Evolutionary conservation across 2,797 vertebrate species (phyloP).

Genomic region (Tokudaia muenninki): DNA sequence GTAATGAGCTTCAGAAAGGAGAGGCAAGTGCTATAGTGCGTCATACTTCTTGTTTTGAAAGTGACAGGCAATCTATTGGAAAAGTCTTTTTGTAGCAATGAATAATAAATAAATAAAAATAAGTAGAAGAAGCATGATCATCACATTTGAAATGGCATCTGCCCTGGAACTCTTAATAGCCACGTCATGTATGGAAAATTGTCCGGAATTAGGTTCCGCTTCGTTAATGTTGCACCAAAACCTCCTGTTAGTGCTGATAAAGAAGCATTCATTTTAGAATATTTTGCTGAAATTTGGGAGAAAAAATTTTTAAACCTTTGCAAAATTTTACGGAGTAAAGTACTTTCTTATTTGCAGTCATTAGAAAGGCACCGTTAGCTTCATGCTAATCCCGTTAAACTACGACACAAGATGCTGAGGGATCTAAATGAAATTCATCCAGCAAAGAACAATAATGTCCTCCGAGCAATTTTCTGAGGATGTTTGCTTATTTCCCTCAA

Average conservation of each 20-base stretch:
- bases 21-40: slow-evolving; percentile 87
- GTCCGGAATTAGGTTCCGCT: not conserved
- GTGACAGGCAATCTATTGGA: slow-evolving; percentile 82
- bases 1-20: slow-evolving; percentile 89
- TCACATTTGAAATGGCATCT: slow-evolving; percentile 70
- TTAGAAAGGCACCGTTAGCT: slow-evolving; percentile 73
- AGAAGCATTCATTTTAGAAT: slow-evolving; percentile 52
- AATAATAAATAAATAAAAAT: not conserved
- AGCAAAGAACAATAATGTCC: slow-evolving; percentile 66
- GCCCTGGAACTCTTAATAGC: slow-evolving; percentile 52
- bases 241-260: not conserved
- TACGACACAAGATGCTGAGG: slow-evolving; percentile 66
- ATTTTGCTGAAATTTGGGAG: slow-evolving; percentile 56
- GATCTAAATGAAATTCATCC: slow-evolving; percentile 78
- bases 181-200: not conserved
- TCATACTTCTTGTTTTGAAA: slow-evolving; percentile 88
- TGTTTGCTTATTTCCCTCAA: slow-evolving; percentile 82
- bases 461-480: slow-evolving; percentile 68
- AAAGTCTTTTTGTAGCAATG: slow-evolving; percentile 82
- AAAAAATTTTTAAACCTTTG: slow-evolving; percentile 21
- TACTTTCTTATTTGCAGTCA: slow-evolving; percentile 61
- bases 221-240: not conserved
- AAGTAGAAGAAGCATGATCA: not conserved
- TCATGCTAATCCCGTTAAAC: slow-evolving; percentile 77
- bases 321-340: slow-evolving; percentile 72